Conservation (phyloP, 92 coral and sea anemone genomes). For the Pocillopora meandrina region DNA sequence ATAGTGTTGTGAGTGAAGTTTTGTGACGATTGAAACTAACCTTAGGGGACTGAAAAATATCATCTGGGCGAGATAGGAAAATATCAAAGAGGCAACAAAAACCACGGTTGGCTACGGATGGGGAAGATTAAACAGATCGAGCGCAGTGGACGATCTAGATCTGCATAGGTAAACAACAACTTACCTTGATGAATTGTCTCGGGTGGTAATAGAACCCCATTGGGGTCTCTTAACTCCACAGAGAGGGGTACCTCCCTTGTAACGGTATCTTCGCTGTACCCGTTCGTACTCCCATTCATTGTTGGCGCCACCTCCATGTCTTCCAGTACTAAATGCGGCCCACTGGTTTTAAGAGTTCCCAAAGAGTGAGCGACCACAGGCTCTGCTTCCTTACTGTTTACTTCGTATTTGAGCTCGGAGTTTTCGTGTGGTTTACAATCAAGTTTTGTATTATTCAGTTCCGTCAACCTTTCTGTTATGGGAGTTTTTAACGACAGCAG, state of each 20-base stretch:
- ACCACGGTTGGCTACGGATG: too few relatives aligned
- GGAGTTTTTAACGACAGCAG: conserved; percentile 66
- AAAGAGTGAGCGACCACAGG: conserved; percentile 61
- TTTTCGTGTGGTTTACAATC: conserved; percentile 78
- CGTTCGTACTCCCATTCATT: conserved; percentile 42
- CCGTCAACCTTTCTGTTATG: conserved; percentile 70
- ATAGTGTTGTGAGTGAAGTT: too few relatives aligned
- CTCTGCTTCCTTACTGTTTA: conserved; percentile 75
- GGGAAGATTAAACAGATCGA: neutral
- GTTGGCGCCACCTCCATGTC: conserved; percentile 30
- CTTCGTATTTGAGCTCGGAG: conserved; percentile 73
- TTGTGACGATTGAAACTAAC: too few relatives aligned
- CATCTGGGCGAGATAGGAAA: too few relatives aligned
- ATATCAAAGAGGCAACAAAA: too few relatives aligned
- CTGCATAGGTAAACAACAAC: neutral
- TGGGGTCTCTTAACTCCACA: conserved; percentile 63
- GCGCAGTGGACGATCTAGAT: neutral
- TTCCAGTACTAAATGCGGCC: conserved; percentile 42
- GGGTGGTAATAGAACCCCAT: conserved; percentile 51
- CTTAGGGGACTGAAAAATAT: too few relatives aligned
- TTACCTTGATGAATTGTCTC: conserved; percentile 66
- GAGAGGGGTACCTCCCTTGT: conserved; percentile 53
- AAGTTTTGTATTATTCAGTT: conserved; percentile 57
- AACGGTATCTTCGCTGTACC: conserved; percentile 11
- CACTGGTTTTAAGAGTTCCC: conserved; percentile 68